Evolutionary conservation across 1,140 invertebrate genomes (phyloP), one percentile per base, ranked within the genome.

Genomic region (Drosophila nigromelanica): DNA sequence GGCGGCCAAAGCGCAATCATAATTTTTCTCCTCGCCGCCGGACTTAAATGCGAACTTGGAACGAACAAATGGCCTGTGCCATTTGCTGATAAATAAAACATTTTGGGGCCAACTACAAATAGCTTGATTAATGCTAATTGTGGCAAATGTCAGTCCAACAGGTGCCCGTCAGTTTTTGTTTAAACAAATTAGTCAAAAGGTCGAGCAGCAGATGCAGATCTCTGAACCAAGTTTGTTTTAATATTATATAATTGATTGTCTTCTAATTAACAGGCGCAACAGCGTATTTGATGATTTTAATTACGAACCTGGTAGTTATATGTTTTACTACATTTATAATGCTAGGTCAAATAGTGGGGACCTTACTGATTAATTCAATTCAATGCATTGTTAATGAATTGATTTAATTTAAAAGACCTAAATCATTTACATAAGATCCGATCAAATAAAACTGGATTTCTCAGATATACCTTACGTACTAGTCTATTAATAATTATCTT

Each of bases 91-190:
- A 73, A 68, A 73, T 73, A 73, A 60, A 67, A 24, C 63, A 68
- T 67, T 75, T 66, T 67, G 56, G 70, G 60, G 47, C 21, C 42
- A 50, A 59, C 30, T 51, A 47, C 45, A 50, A 33, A 50, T 56
- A 61, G 55, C 69, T 80, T 85, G 82, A 85, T 87, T 78, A 85
- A 85, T 85, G 78, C 81, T 85, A 85, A 85, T 87, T 87, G 74
- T 73, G 61, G 43, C 67, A 75, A 76, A 80, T 75, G 76, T 79
- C 78, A 80, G 68, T 42, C 73, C 61, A 76, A 50, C 60, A 61
- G 14, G 42, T 73, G 56, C 66, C 54, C 61, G 56, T 10, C 15
- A 18, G 5, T 52, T 71, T 64, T 69, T 79, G 54, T 51, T 52
- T 71, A 83, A 78, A 64, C 68, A 83, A 79, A 79, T 76, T 78